Conservation (phyloP, 2,797 vertebrate genomes). For the Clamator glandarius region DNA sequence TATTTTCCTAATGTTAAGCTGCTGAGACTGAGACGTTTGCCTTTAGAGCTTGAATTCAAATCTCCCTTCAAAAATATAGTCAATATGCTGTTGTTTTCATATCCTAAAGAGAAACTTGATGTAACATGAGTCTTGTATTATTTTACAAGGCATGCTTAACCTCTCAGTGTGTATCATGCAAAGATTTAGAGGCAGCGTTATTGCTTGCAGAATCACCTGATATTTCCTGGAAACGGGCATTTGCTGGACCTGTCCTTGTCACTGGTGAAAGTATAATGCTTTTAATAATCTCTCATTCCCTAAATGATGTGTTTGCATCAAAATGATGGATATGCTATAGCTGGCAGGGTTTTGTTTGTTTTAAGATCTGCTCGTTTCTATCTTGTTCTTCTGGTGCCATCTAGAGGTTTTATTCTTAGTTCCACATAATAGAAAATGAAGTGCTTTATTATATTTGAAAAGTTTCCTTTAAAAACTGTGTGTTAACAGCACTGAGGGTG, state of each 20-base stretch:
- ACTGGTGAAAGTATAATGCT: conserved; percentile 41
- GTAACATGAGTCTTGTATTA: conserved; percentile 24
- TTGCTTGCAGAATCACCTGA: conserved; percentile 61
- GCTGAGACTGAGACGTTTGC: neutral
- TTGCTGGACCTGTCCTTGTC: conserved; percentile 74
- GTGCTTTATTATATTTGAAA: neutral
- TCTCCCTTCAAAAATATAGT: neutral
- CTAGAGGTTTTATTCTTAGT: conserved; percentile 59
- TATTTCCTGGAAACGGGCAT: conserved; percentile 72
- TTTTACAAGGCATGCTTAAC: conserved; percentile 54
- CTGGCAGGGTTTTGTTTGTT: neutral
- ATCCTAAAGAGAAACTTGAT: conserved; percentile 10
- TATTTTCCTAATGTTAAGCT: too few relatives aligned
- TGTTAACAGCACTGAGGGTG: neutral
- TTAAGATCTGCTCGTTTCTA: neutral
- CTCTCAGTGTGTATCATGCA: conserved; percentile 38
- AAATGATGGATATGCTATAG: conserved; percentile 45
- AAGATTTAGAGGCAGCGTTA: conserved; percentile 64
- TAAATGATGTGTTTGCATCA: conserved; percentile 63
- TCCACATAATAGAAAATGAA: neutral
- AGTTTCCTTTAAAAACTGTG: neutral
- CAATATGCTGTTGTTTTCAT: neutral
- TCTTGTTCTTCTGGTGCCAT: conserved; percentile 70
- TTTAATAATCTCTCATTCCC: conserved; percentile 67
- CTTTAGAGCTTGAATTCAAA: neutral